Evolutionary conservation across 2,113 vertebrate genomes (phyloP), one percentile per base, ranked within the genome.

Genomic region (Actenoides lindsayi): DNA sequence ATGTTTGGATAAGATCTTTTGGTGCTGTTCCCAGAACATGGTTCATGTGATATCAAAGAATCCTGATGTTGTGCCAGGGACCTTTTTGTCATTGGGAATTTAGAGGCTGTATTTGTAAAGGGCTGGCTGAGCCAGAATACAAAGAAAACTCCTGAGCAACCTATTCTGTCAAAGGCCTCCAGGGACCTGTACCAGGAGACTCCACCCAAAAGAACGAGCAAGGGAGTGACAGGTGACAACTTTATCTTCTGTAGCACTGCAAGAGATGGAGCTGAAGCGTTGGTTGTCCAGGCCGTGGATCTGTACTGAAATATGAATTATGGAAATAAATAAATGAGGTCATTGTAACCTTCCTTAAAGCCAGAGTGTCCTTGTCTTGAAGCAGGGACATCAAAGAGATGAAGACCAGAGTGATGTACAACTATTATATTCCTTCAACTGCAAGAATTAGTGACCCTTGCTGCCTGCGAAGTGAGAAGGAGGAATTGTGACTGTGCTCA

Each of bases 41-140:
- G 56, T 91, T 96, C 64, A 87, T 89, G 88, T 87, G 93, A 92
- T 81, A 91, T 71, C 80, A 97, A 64, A 92, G 87, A 96, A 94
- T 88, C 77, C 83, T 90, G 79, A 92, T 54, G 39, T 81, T 93
- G 93, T 91, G 90, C 41, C 96, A 98, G 98, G 95, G 97, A 98
- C 78, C 96, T 98, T 94, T 96, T 98, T 97, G 97, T 98, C 86
- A 92, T 93, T 59, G 98, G 97, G 97, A 98, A 98, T 95, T 95
- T 98, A 95, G 96, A 97, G 67, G 95, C 96, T 60, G 97, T 96
- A 23, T 97, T 98, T 93, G 91, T 98, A 95, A 98, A 98, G 94
- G 82, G 94, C 28, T 93, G 96, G 62, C 90, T 98, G 81, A 97
- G 70, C 89, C 95, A 23, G 82, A 93, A 59, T 95, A 96, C 94